Evolutionary conservation across 2,113 vertebrate species (phyloP).

Genomic region (Crotalus helleri): DNA sequence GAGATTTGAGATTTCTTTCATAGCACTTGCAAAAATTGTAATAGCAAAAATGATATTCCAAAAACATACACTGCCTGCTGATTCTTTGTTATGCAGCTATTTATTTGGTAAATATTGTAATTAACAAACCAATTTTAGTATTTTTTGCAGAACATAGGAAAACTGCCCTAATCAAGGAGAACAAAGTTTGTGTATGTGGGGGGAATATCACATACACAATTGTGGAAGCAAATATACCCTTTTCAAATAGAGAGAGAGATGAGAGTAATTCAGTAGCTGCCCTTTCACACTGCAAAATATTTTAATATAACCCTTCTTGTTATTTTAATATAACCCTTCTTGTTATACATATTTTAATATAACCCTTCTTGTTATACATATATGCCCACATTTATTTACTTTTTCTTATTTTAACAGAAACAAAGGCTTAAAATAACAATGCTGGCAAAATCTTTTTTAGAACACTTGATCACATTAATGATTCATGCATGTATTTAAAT

Average conservation of each 20-base stretch:
- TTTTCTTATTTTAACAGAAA: conserved; percentile 6
- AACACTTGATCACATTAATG: background rate
- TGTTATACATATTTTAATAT: conserved; percentile 34
- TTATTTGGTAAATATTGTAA: background rate
- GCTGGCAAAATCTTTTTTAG: background rate
- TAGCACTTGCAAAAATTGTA: background rate
- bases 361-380: conserved; percentile 22
- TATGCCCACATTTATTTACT: conserved; percentile 38
- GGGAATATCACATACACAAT: background rate
- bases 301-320: too few relatives aligned
- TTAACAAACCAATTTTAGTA: background rate
- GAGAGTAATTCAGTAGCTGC: background rate
- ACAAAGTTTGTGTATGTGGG: background rate
- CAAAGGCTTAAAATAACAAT: conserved; percentile 54
- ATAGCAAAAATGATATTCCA: background rate
- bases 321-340: conserved; percentile 44
- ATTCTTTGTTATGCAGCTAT: background rate
- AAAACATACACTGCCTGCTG: background rate
- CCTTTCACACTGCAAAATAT: conserved; percentile 39
- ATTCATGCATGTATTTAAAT: conserved; percentile 35
- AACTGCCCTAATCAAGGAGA: background rate
- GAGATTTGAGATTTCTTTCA: background rate
- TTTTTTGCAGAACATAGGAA: background rate
- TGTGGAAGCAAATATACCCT: background rate
- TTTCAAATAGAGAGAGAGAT: background rate